Evolutionary conservation across 2,888 invertebrate genomes (phyloP), one percentile per base, ranked within the genome.

Genomic region (Hanleya hanleyi): DNA sequence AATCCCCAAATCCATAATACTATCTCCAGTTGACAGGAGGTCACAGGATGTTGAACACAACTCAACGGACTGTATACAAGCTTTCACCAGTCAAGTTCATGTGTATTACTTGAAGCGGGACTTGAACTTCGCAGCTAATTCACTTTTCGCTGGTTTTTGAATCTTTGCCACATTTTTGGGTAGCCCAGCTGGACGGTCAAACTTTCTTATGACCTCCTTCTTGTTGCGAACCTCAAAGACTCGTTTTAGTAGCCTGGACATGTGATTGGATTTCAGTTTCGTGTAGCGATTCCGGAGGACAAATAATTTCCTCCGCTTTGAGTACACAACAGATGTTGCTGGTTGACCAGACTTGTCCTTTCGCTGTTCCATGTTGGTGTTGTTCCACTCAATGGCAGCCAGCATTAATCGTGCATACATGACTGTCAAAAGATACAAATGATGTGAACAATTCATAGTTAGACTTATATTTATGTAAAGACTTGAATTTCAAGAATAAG

Each of bases 321-420:
- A 57, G 22, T 57, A 57, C 57, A 41, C 47, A 12, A 41, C n/a
- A 15, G 26, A 15, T 7, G n/a, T 57, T 57, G 57, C 57, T 26
- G 57, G 29, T 9, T 57, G 9, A 9, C 57, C 57, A 26, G 57
- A 26, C 22, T 57, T 9, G 22, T 57, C 57, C 9, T 9, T 57
- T 29, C 9, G 22, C 22, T 57, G 22, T 22, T 57, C 9, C 29
- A 9, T 18, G 29, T 26, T 29, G 26, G 57, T 15, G 26, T 57
- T 57, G 26, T 57, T 57, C 57, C 57, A 57, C 9, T 57, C 57
- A 18, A 57, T 57, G 26, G 57, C 57, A 57, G 57, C 57, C 9
- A 57, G 57, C 57, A 57, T 57, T 29, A 57, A 29, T 22, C 57
- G n/a, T 57, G 15, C n/a, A 57, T 22, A 57, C 57, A 57, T 57